Base-by-base conservation (phyloP, 2,888 invertebrate species). In the Ommatoiulus sabulosus region DNA sequence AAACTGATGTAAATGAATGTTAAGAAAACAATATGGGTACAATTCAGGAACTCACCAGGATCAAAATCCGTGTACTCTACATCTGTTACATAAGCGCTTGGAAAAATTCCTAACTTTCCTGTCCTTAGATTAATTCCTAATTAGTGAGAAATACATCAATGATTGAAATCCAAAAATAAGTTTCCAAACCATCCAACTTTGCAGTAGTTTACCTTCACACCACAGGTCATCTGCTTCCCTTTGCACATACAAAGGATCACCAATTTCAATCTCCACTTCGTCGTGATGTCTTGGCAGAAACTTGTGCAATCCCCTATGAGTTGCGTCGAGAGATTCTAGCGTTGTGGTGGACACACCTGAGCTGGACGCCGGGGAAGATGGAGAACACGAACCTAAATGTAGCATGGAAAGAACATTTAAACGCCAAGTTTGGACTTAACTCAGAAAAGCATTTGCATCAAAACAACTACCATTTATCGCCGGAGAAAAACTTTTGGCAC, bases 1-100 rank as follows among this genome's bases (percentile, higher is more conserved):
- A 87, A 87, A 72, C 63, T 20, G 46, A 7, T 46, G 3, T 46
- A 7, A 46, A 46, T 46, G 7, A 35, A 35, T 35, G 35, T 35
- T 35, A 1, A 35, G 0, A 35, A 35, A 35, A 35, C 35, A 35
- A 35, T 35, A 35, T 35, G 35, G 35, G 35, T 35, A 2, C 35
- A 35, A 35, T 35, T 35, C 35, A 35, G 35, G 3, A 3, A 44
- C 63, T 86, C 24, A 90, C 90, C 90, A 88, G 97, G 96, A 93
- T 98, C 98, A 92, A 98, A 98, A 91, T 99, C 99, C 91, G 97
- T 97, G 93, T 98, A 97, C 91, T 98, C 98, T 93, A 98, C 96
- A 92, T 99, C 99, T 44, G 98, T 98, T 46, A 98, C 98, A 92
- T 99, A 98, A 17, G 98, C 98, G 89, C 98, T 97, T 3, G 99